Evolutionary conservation across 2,797 vertebrate genomes (phyloP).

Genomic region (Sebastes diaconus): DNA sequence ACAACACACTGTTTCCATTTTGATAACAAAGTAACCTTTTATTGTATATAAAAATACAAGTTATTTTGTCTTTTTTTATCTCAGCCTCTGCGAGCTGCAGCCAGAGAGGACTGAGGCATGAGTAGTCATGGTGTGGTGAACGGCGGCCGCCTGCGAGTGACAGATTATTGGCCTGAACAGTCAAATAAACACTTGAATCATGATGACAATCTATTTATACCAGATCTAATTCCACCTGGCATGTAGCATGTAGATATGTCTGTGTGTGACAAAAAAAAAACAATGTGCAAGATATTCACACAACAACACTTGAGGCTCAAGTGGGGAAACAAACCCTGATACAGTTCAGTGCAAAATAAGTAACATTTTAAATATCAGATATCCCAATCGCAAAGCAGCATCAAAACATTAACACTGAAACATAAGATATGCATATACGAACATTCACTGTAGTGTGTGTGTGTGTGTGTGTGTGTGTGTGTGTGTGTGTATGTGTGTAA

Average conservation of each 20-base stretch:
- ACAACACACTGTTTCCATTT: neutral
- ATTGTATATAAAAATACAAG: conserved; percentile 81
- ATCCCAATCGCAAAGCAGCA: conserved; percentile 59
- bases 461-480: conserved; percentile 7
- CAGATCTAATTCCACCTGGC: neutral
- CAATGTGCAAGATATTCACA: conserved; percentile 34
- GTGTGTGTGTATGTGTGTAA: conserved; percentile 9
- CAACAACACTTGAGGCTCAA: conserved; percentile 37
- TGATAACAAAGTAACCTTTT: conserved; percentile 73
- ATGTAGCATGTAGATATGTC: neutral
- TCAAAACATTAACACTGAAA: conserved; percentile 67
- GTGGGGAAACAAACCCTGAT: conserved; percentile 31
- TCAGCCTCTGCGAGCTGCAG: conserved; percentile 18
- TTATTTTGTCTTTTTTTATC: conserved; percentile 13
- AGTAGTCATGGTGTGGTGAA: conserved; percentile 18
- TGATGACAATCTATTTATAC: neutral
- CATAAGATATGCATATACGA: conserved; percentile 50
- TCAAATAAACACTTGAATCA: conserved; percentile 20
- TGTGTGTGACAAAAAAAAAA: neutral
- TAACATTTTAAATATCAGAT: conserved; percentile 55
- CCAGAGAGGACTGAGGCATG: conserved; percentile 6
- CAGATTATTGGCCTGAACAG: neutral
- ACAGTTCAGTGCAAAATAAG: conserved; percentile 70
- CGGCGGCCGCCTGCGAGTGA: neutral
- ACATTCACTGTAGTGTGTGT: conserved; percentile 55